Evolutionary conservation across 2,113 vertebrate species (phyloP).

Genomic region (Calypte anna): DNA sequence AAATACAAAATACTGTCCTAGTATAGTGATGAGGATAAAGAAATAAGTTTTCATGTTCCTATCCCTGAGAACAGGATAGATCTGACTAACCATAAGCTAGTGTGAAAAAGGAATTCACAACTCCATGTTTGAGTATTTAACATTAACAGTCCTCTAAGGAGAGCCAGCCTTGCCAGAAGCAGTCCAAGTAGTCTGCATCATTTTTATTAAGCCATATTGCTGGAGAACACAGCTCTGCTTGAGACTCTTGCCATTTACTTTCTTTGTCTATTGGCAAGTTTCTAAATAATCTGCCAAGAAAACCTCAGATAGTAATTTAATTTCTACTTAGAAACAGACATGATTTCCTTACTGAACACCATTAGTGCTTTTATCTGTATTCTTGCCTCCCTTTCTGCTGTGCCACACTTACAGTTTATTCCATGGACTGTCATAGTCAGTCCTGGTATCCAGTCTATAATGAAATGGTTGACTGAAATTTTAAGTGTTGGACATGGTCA

Average conservation of each 20-base stretch:
- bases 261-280: conserved; percentile 60
- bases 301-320: conserved; percentile 39
- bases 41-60: neutral
- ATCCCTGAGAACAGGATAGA: neutral
- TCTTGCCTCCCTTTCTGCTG: neutral
- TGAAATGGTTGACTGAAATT: neutral
- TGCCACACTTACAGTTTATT: neutral
- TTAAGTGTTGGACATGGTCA: neutral
- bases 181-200: neutral
- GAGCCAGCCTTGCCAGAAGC: neutral
- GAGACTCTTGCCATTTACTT: conserved; percentile 43
- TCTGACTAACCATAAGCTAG: neutral
- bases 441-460: neutral
- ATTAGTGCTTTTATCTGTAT: conserved; percentile 36
- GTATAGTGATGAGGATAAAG: neutral
- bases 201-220: conserved; percentile 37
- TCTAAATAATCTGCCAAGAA: conserved; percentile 47
- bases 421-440: neutral
- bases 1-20: neutral
- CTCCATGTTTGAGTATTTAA: neutral
- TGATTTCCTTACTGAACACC: conserved; percentile 34
- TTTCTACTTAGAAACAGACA: conserved; percentile 49
- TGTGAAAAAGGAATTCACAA: neutral
- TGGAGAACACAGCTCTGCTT: conserved; percentile 25
- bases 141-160: neutral